A percentile compares a stretch with the other conserved stretches of the same genome.
Evolutionary conservation across 2,797 vertebrate species (phyloP).

Genomic region (Choloepus didactylus): DNA sequence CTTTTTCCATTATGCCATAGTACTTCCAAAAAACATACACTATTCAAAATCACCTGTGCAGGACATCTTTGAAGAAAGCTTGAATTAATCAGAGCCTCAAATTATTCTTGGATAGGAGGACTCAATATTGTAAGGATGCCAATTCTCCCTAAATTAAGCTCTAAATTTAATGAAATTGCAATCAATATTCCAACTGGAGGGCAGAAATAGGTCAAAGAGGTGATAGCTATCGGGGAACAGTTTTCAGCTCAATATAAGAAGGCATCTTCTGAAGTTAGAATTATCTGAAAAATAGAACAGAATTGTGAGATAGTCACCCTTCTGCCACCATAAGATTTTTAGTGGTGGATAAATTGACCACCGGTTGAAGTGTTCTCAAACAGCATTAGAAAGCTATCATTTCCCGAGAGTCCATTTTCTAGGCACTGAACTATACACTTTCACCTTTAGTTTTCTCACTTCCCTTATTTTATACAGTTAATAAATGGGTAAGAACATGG

Average conservation of each 20-base stretch:
- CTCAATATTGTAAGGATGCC: slow-evolving; percentile 82
- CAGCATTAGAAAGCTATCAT: background rate
- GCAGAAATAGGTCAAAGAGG: slow-evolving; percentile 79
- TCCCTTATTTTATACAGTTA: background rate
- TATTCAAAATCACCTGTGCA: slow-evolving; percentile 70
- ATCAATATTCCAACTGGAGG: slow-evolving; percentile 84
- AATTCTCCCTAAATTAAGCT: slow-evolving; percentile 84
- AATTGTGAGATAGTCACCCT: slow-evolving; percentile 62
- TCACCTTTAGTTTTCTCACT: slow-evolving; percentile 33
- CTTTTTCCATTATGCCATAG: background rate
- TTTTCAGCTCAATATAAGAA: slow-evolving; percentile 75
- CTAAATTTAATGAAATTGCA: slow-evolving; percentile 84
- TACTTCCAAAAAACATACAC: slow-evolving; percentile 44
- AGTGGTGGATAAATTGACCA: slow-evolving; percentile 58
- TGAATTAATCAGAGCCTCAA: slow-evolving; percentile 81
- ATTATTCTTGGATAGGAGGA: slow-evolving; percentile 81
- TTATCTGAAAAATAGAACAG: slow-evolving; percentile 71
- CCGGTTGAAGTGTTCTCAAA: slow-evolving; percentile 34
- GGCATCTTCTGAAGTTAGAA: slow-evolving; percentile 71
- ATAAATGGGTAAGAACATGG: background rate
- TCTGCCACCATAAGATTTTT: slow-evolving; percentile 59
- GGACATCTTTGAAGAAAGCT: slow-evolving; percentile 73
- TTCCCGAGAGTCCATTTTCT: slow-evolving; percentile 14
- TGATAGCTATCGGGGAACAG: slow-evolving; percentile 68
- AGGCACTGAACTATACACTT: background rate